Evolutionary conservation across 2,797 vertebrate genomes (phyloP).

Genomic region (Hippocampus kuda): DNA sequence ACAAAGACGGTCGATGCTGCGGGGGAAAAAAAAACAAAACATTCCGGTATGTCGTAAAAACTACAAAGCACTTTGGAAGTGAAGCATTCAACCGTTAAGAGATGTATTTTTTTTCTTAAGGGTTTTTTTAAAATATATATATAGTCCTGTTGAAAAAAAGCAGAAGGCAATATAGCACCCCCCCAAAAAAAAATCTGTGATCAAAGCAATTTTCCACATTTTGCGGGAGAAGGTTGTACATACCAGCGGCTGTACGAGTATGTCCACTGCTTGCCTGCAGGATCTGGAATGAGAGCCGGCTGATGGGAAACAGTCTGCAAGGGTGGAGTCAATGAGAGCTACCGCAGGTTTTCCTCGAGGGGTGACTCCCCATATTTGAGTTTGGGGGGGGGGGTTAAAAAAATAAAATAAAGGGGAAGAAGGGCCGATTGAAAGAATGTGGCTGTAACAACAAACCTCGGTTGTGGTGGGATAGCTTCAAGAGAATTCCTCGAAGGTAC

Average conservation of each 20-base stretch:
- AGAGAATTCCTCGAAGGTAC: constrained; percentile 11
- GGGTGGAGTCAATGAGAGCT: constrained; percentile 28
- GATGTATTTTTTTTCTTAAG: neutral
- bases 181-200: neutral
- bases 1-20: neutral
- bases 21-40: neutral
- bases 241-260: constrained; percentile 6
- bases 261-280: constrained; percentile 8
- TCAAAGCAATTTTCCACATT: neutral
- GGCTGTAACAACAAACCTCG: constrained; percentile 30
- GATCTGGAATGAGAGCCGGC: constrained; percentile 27
- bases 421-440: constrained; percentile 37
- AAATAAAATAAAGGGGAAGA: constrained; percentile 18
- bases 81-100: neutral
- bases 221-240: neutral
- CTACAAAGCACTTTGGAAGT: neutral
- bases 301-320: constrained; percentile 31
- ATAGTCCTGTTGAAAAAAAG: neutral
- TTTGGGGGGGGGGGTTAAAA: neutral
- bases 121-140: neutral
- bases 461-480: constrained; percentile 12
- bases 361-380: constrained; percentile 9
- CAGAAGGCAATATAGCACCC: neutral
- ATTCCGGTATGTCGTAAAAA: neutral
- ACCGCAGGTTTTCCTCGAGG: constrained; percentile 32